Conservation (phyloP, 2,113 vertebrate genomes). For the Amblyornis subalaris region DNA sequence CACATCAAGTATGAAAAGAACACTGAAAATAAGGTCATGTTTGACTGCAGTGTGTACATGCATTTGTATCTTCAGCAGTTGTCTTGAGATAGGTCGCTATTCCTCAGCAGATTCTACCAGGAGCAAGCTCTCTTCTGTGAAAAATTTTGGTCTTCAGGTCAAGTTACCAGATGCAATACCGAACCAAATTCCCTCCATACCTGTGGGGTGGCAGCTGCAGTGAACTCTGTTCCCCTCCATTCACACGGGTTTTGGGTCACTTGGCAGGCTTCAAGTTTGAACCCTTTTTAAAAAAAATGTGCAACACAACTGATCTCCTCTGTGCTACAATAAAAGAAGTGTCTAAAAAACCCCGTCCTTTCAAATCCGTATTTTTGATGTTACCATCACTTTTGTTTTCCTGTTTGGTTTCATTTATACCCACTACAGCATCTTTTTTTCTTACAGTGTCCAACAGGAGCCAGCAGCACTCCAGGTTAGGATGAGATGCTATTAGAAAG, state of each 20-base stretch:
- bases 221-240: not conserved
- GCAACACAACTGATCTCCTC: not conserved
- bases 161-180: not conserved
- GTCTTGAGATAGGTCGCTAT: not conserved
- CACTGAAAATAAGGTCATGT: not conserved
- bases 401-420: not conserved
- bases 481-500: not conserved
- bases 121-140: not conserved
- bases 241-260: not conserved
- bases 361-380: not conserved
- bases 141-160: not conserved
- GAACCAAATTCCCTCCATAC: constrained; percentile 14
- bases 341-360: not conserved
- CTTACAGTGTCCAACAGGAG: not conserved
- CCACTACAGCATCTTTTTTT: not conserved
- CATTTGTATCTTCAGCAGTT: not conserved
- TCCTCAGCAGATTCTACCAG: not conserved
- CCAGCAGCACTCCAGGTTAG: not conserved
- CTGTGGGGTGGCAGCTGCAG: not conserved
- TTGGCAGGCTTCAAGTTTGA: not conserved
- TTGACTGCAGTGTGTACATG: not conserved
- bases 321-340: not conserved
- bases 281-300: not conserved
- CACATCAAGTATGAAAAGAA: not conserved
- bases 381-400: not conserved